Conservation (phyloP, 2,888 invertebrate species). For the Argyra leucocephala region DNA sequence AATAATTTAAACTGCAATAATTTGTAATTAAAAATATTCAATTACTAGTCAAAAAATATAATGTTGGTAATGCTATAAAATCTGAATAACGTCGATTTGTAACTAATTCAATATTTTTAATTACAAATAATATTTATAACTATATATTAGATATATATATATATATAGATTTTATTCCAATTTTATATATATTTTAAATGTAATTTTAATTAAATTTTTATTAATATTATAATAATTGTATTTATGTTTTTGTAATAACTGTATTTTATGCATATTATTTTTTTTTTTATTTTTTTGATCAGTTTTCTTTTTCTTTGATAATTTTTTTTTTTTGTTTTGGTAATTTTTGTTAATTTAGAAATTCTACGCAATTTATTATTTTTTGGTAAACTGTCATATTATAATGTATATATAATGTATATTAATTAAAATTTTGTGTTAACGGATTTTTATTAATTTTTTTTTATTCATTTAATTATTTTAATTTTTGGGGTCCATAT, state of each 20-base stretch:
- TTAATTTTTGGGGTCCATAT: not conserved
- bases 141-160: too few species aligned
- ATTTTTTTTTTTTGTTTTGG: not conserved
- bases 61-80: constrained; percentile 50
- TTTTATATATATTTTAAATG: too few species aligned
- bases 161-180: too few species aligned
- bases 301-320: not conserved
- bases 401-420: not conserved
- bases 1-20: too few species aligned
- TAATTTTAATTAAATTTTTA: too few species aligned
- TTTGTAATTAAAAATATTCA: too few species aligned
- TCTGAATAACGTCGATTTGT: constrained; percentile 62
- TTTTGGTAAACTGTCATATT: not conserved
- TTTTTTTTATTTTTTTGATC: not conserved
- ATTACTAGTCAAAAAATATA: too few species aligned
- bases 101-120: too few species aligned
- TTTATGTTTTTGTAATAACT: too few species aligned
- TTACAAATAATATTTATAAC: too few species aligned
- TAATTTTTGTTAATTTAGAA: not conserved
- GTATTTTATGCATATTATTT: not conserved
- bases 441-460: not conserved
- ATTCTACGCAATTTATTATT: not conserved
- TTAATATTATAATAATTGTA: too few species aligned
- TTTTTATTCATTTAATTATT: not conserved
- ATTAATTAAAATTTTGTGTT: not conserved